phyloP scores from a whole-genome alignment of 2,888 invertebrate species.

The Drosophila diplacantha region DNA sequence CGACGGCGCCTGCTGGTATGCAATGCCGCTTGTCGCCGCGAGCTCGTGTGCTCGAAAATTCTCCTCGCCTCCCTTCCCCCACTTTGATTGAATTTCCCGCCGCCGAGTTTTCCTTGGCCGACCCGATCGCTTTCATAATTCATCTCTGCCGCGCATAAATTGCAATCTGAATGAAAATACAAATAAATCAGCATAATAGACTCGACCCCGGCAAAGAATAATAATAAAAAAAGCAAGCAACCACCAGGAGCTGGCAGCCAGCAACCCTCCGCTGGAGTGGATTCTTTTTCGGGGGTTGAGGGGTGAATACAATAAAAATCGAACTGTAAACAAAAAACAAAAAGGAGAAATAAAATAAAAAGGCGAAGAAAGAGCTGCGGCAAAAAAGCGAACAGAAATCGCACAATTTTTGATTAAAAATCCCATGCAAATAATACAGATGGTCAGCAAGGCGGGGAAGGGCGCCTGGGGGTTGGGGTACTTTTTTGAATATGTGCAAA shows the following conservation, averaged over 20 bases:
- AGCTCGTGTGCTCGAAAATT: conserved; percentile 10
- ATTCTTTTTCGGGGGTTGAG: conserved; percentile 6
- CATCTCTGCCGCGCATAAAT: conserved; percentile 61
- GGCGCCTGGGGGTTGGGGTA: not conserved
- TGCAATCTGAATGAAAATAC: conserved; percentile 68
- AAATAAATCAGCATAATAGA: conserved; percentile 73
- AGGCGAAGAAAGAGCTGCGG: conserved; percentile 28
- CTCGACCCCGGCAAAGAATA: conserved; percentile 36
- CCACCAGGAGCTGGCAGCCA: conserved; percentile 44
- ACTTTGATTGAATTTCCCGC: conserved; percentile 37
- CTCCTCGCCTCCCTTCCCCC: not conserved
- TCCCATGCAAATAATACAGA: conserved; percentile 62
- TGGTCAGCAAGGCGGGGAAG: conserved; percentile 11
- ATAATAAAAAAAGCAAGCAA: conserved; percentile 36
- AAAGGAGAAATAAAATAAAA: conserved; percentile 1
- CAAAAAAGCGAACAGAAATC: conserved; percentile 35
- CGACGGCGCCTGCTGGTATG: conserved; percentile 60
- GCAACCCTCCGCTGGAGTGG: conserved; percentile 51
- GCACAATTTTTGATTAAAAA: conserved; percentile 65
- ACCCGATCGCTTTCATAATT: conserved; percentile 52
- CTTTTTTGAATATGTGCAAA: conserved; percentile 38
- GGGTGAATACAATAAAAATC: conserved; percentile 41
- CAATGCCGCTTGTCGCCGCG: conserved; percentile 38
- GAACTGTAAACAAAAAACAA: conserved; percentile 39
- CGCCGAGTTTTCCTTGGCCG: conserved; percentile 32